Conservation (phyloP, 2,113 vertebrate genomes). For the Macrotis lagotis region DNA sequence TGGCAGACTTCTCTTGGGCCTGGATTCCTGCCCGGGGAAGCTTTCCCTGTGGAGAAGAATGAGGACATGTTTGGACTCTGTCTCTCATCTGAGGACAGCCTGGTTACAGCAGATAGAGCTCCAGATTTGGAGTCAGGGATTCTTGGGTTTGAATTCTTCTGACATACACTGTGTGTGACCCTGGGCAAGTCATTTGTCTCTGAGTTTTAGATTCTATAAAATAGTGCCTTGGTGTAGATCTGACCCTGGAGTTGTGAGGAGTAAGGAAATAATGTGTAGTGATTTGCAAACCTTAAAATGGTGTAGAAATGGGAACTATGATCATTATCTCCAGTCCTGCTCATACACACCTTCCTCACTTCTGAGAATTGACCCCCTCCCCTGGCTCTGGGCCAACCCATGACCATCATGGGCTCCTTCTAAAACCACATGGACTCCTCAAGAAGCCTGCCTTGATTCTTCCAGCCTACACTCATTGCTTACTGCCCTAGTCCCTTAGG, state of each 20-base stretch:
- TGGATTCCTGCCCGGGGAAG: background rate
- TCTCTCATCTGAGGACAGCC: background rate
- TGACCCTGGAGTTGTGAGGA: background rate
- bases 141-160: background rate
- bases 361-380: background rate
- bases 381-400: background rate
- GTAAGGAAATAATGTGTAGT: background rate
- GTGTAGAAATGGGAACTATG: no score
- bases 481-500: background rate
- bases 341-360: background rate
- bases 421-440: no score
- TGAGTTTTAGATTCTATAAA: background rate
- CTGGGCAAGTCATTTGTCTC: background rate
- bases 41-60: background rate
- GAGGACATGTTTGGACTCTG: background rate
- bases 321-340: background rate
- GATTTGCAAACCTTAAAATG: background rate
- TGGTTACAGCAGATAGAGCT: background rate
- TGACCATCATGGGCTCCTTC: background rate
- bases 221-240: background rate
- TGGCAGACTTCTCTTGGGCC: background rate
- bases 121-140: background rate
- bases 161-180: background rate
- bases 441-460: background rate
- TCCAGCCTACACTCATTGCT: background rate